These are phyloP conservation scores for Plestiodon gilberti DNA, from an alignment of 2,113 vertebrate species.

Conservation along the genomic window DNA sequence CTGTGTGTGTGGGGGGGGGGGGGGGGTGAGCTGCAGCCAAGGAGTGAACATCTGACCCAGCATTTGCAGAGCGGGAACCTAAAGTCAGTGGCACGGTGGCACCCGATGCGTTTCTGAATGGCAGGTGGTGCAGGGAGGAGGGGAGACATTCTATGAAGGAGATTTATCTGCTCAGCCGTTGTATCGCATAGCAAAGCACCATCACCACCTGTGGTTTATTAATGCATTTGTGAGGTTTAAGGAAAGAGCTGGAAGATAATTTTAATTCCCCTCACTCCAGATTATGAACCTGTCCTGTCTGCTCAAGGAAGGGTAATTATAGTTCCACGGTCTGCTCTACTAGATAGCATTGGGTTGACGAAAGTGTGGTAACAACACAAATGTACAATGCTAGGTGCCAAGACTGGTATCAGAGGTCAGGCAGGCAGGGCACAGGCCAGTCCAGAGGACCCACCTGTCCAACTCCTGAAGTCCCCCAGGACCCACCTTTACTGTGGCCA, in stretches of 20 bases:
- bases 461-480: too few relatives aligned
- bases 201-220: slow-evolving; percentile 74
- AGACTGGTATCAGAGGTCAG: background rate
- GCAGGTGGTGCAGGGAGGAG: slow-evolving; percentile 55
- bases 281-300: background rate
- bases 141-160: slow-evolving; percentile 41
- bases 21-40: slow-evolving; percentile 40
- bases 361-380: too few relatives aligned
- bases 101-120: slow-evolving; percentile 64
- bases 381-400: background rate
- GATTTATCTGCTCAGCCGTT: slow-evolving; percentile 59
- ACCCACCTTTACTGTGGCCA: too few relatives aligned
- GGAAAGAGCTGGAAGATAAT: slow-evolving; percentile 33
- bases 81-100: slow-evolving; percentile 42
- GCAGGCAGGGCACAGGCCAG: background rate
- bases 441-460: too few relatives aligned
- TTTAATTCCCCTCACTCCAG: background rate
- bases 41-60: slow-evolving; percentile 65
- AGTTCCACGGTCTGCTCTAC: background rate
- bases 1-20: background rate
- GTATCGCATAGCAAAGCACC: slow-evolving; percentile 63
- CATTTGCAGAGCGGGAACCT: slow-evolving; percentile 49
- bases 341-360: background rate
- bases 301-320: background rate
- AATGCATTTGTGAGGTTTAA: slow-evolving; percentile 56